Evolutionary conservation across 2,113 vertebrate genomes (phyloP).

Genomic region (Uria lomvia): DNA sequence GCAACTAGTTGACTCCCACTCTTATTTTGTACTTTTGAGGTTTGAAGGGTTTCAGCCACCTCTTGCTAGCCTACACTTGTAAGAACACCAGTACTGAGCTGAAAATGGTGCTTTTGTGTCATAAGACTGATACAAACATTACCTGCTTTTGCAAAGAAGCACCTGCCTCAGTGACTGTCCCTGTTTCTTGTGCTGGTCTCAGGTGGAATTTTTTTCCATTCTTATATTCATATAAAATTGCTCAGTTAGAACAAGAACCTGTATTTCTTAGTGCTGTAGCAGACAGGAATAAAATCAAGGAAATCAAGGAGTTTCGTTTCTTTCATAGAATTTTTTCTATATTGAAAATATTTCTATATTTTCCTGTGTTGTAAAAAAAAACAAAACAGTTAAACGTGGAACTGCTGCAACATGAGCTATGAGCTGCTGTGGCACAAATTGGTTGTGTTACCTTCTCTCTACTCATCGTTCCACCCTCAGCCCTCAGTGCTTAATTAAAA

Average conservation of each 20-base stretch:
- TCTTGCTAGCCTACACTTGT: accelerated
- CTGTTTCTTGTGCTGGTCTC: neutral
- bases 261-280: neutral
- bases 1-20: neutral
- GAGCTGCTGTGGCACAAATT: neutral
- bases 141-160: too few relatives aligned
- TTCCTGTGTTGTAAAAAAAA: neutral
- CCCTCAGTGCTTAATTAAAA: neutral
- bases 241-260: neutral
- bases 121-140: accelerated
- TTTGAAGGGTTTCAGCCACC: neutral
- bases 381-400: neutral
- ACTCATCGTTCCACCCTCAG: neutral
- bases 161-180: neutral
- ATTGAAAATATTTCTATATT: neutral
- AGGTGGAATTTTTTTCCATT: accelerated
- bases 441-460: too few relatives aligned
- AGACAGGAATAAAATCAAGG: neutral
- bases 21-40: neutral
- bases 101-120: accelerated
- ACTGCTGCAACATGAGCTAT: neutral
- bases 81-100: neutral
- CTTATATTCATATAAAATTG: accelerated
- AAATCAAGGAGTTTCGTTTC: neutral
- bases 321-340: neutral